A percentile compares a stretch with the other conserved stretches of the same genome.
phyloP scores from a whole-genome alignment of 2,797 vertebrate genomes.

The Rhabdophis nuchalis region DNA sequence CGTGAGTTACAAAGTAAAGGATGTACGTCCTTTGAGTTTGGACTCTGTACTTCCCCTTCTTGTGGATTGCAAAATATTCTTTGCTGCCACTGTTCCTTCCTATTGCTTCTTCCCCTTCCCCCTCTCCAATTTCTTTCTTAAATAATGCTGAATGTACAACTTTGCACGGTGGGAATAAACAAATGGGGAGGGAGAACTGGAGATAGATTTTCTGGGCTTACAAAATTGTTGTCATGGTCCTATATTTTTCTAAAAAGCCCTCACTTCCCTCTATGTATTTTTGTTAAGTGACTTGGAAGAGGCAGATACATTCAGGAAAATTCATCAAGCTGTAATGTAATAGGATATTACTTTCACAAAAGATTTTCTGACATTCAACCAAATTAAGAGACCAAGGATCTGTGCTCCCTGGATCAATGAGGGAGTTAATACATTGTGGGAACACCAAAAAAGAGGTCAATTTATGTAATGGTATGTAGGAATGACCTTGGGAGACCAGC shows the following conservation, averaged over 20 bases:
- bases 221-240: background rate
- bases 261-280: background rate
- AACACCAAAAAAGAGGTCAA: background rate
- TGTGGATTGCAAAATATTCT: background rate
- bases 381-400: background rate
- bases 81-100: background rate
- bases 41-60: background rate
- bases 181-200: background rate
- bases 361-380: background rate
- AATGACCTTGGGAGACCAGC: background rate
- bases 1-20: background rate
- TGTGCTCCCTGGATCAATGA: background rate
- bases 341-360: background rate
- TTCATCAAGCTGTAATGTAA: background rate
- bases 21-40: background rate
- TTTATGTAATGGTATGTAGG: background rate
- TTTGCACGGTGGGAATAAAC: background rate
- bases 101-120: background rate
- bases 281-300: background rate
- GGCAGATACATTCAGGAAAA: background rate
- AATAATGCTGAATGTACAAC: background rate
- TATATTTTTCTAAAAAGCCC: background rate
- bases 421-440: background rate
- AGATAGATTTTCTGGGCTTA: background rate
- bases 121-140: background rate